Evolutionary conservation across 2,113 vertebrate genomes (phyloP).

Genomic region (Turnix velox): DNA sequence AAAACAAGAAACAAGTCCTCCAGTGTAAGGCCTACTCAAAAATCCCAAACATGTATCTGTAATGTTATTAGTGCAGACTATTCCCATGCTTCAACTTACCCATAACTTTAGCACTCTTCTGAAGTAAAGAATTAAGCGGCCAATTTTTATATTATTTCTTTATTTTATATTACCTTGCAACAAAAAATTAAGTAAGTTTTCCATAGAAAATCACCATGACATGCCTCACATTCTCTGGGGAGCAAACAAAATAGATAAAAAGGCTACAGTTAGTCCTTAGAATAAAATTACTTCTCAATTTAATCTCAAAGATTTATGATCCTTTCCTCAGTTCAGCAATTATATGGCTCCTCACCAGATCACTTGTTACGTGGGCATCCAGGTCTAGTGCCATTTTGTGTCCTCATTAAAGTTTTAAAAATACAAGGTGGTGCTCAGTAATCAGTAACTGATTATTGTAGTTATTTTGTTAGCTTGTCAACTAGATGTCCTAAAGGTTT

Average conservation of each 20-base stretch:
- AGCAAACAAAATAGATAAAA: too few species aligned
- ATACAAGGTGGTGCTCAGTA: not conserved
- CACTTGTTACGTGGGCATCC: not conserved
- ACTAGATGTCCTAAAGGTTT: not conserved
- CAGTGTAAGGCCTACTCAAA: not conserved
- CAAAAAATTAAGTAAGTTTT: not conserved
- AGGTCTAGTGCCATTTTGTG: not conserved
- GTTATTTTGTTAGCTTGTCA: not conserved
- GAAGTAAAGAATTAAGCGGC: not conserved
- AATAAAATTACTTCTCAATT: not conserved
- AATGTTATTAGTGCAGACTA: not conserved
- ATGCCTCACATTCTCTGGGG: not conserved
- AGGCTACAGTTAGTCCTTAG: not conserved
- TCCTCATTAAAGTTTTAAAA: not conserved
- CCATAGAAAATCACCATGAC: not conserved
- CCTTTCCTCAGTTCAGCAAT: not conserved
- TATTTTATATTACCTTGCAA: fast-evolving
- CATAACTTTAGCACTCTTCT: not conserved
- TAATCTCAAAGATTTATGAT: not conserved
- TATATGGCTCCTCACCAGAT: not conserved
- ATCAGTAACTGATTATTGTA: not conserved
- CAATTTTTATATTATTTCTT: not conserved
- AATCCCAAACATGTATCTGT: not conserved
- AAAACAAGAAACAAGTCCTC: not conserved
- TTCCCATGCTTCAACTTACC: not conserved